phyloP scores from a whole-genome alignment of 2,113 vertebrate genomes.

The Lichenostomus cassidix region DNA sequence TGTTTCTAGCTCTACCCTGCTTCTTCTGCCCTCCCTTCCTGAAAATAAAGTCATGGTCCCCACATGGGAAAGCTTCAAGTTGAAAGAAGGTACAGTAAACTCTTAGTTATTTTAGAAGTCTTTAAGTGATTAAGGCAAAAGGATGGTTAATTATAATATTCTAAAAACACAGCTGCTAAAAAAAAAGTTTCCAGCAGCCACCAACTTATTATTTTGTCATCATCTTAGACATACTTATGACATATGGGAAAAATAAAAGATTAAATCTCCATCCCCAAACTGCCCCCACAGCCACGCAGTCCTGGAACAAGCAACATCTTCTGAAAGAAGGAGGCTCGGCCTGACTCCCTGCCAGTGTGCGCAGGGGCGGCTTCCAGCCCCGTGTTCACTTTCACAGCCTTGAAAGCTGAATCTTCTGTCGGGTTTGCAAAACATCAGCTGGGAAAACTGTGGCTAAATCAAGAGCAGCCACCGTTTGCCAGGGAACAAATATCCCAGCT shows the following conservation, averaged over 20 bases:
- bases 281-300: background rate
- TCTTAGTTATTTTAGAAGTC: background rate
- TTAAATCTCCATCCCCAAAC: background rate
- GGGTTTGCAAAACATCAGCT: constrained; percentile 7
- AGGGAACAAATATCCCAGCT: background rate
- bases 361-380: background rate
- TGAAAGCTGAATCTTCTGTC: background rate
- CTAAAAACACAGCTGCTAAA: constrained; percentile 23
- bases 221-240: background rate
- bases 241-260: constrained; percentile 20
- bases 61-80: background rate
- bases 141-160: constrained; percentile 10
- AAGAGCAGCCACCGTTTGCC: background rate
- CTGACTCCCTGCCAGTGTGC: background rate
- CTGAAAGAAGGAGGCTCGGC: background rate
- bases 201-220: constrained; percentile 30
- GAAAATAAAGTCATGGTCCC: background rate
- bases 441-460: background rate
- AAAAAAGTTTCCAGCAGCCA: constrained; percentile 32
- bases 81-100: background rate
- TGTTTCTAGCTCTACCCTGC: background rate
- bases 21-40: background rate
- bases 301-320: background rate
- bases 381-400: background rate
- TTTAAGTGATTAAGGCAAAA: constrained; percentile 31